These are phyloP conservation scores for Otus sunia DNA, from an alignment of 2,113 vertebrate species.

Conservation along the genomic window DNA sequence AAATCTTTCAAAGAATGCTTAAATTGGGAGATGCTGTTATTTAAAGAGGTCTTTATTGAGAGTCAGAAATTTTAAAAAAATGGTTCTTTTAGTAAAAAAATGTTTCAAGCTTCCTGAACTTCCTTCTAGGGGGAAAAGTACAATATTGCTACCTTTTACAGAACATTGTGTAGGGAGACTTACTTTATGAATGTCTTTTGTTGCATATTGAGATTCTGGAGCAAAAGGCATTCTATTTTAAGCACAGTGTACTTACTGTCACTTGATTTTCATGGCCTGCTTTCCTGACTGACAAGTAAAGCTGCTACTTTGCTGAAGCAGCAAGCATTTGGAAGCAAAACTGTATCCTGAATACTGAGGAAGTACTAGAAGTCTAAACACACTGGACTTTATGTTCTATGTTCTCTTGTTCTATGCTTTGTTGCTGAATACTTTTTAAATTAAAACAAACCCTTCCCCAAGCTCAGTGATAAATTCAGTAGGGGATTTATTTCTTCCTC, in stretches of 20 bases:
- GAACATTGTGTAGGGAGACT: not conserved
- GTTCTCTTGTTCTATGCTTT: not conserved
- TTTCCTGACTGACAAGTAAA: constrained; percentile 54
- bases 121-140: not conserved
- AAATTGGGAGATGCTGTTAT: not conserved
- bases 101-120: not conserved
- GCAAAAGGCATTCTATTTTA: constrained; percentile 57
- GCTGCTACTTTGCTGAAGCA: constrained; percentile 10
- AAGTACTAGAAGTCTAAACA: not conserved
- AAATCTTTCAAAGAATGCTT: not conserved
- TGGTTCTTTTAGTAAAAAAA: not conserved
- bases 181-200: not conserved
- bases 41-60: not conserved
- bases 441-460: not conserved
- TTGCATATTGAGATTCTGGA: not conserved
- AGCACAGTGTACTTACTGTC: not conserved
- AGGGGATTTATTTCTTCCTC: not conserved
- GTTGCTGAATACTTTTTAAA: not conserved
- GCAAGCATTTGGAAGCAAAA: not conserved
- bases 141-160: not conserved
- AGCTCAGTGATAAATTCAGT: not conserved
- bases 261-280: not conserved
- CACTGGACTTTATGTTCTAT: not conserved
- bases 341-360: not conserved
- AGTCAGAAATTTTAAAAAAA: not conserved